Conservation (phyloP, 2,797 vertebrate species). For the Danio kyathit region DNA sequence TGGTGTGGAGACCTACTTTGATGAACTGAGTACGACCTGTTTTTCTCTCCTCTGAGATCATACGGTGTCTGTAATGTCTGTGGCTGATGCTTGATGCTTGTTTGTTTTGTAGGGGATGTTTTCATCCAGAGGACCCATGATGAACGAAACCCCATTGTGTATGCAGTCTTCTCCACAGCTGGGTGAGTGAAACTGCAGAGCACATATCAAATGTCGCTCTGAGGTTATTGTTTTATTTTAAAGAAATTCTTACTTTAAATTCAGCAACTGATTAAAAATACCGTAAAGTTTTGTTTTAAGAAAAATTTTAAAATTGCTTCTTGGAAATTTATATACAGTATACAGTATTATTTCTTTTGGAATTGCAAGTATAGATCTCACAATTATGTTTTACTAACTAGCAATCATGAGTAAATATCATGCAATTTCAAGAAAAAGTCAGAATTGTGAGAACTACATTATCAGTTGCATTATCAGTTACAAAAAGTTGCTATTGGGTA, state of each 20-base stretch:
- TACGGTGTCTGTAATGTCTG: constrained; percentile 1
- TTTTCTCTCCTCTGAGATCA: background rate
- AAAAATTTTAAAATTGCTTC: too few species aligned
- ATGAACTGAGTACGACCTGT: constrained; percentile 74
- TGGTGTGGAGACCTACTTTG: constrained; percentile 79
- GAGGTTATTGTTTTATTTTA: background rate
- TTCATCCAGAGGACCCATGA: constrained; percentile 71
- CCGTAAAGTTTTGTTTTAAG: background rate
- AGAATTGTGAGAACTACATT: too few species aligned
- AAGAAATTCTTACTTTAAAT: background rate
- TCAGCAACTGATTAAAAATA: background rate
- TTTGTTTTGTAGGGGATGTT: constrained; percentile 65
- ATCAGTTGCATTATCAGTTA: too few species aligned
- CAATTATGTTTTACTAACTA: too few species aligned
- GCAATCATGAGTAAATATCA: too few species aligned
- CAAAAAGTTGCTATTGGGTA: too few species aligned
- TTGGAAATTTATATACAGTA: too few species aligned
- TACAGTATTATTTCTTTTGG: too few species aligned
- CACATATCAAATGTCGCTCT: background rate
- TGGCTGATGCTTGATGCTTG: background rate
- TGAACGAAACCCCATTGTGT: constrained; percentile 69
- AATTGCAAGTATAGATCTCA: too few species aligned
- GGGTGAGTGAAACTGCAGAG: constrained; percentile 58
- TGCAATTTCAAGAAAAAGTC: too few species aligned
- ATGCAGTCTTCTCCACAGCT: constrained; percentile 69